Base-by-base conservation (phyloP, 2,113 vertebrate genomes). In the Ariopsis seemanni region DNA sequence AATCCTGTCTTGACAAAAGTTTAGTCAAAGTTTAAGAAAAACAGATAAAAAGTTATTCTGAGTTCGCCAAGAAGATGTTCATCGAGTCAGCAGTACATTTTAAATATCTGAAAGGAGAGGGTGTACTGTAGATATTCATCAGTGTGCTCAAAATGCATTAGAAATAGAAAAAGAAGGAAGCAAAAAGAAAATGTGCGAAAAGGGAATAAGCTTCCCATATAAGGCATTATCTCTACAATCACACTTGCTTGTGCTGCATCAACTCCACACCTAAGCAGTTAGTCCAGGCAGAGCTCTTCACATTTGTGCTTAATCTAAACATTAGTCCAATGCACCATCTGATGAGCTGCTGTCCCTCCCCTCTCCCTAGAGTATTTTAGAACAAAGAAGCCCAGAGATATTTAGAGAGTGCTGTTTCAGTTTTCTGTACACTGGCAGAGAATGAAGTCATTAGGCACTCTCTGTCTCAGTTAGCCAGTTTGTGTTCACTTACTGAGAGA, bases 311-410 rank as follows among this genome's bases (percentile, higher is more conserved):
- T 27, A 6, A n/a, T 27, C 14, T 42, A 53, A 84, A 84, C 63
- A 63, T 57, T 34, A 58, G 53, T 34, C 30, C 30, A 69, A 80
- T 55, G 5, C 22, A 0, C 42, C 18, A 14, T 18, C 80, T 60
- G 85, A 81, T 63, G 52, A 27, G 48, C 79, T 20, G 67, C 79
- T 17, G 11, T 82, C 72, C 82, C 82, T 71, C 50, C 42, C 50
- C n/a, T 27, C 30, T 71, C 58, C 52, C 30, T 7, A 5, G 25
- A 30, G 69, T n/a, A 34, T 27, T 63, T 63, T 27, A 65, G 72
- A 74, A 86, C 72, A 86, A 88, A 87, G 65, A 82, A 69, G 79
- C 78, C 82, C 67, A 22, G 57, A 77, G 60, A 85, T 83, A 84
- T 81, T 90, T 84, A 84, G 27, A 86, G 65, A 75, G 65, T 84